Evolutionary conservation across 2,888 invertebrate species (phyloP), one percentile per base, ranked within the genome.

Genomic region (Venustoraphidia nigricollis): DNA sequence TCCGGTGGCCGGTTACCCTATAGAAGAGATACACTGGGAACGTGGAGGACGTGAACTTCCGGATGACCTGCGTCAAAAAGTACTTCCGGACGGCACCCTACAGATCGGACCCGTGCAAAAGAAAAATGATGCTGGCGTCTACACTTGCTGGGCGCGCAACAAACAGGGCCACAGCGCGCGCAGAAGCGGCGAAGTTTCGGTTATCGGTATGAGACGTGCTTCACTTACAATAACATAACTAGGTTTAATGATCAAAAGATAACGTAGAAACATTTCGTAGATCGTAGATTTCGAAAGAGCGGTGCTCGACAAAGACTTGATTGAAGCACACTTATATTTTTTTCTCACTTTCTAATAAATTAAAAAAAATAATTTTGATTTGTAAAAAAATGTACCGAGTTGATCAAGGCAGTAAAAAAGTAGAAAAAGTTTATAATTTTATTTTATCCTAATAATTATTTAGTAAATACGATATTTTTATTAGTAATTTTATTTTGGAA

Each of bases 1-100:
- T 66, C 86, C 86, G 14, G 87, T 86, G 34, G 83, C 86, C 14
- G 88, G 88, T 17, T 86, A 83, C 66, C 87, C 88, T 27, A 82
- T 87, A 53, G 81, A 83, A 59, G 79, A 82, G 59, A 81, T 87
- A 58, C 79, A 80, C 52, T 88, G 88, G 88, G 83, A 83, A 62
- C 76, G 83, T 58, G 78, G 77, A 45, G 81, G 81, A 14, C 71
- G 79, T 39, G 80, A 81, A 60, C 67, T 88, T 50, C 87, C 86
- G n/a, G 81, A 83, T 58, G 85, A 84, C 63, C 75, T 86, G 57
- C 73, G 87, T 8, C 87, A 87, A 61, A 81, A 81, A 59, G 81
- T 83, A 36, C 72, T 80, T 50, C 64, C 74, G 8, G 84, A 86
- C 60, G 88, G 88, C 34, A 82, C 83, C 1, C 67, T 89, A 55